phyloP scores from a whole-genome alignment of 2,113 vertebrate genomes.

The Halichoeres trimaculatus region DNA sequence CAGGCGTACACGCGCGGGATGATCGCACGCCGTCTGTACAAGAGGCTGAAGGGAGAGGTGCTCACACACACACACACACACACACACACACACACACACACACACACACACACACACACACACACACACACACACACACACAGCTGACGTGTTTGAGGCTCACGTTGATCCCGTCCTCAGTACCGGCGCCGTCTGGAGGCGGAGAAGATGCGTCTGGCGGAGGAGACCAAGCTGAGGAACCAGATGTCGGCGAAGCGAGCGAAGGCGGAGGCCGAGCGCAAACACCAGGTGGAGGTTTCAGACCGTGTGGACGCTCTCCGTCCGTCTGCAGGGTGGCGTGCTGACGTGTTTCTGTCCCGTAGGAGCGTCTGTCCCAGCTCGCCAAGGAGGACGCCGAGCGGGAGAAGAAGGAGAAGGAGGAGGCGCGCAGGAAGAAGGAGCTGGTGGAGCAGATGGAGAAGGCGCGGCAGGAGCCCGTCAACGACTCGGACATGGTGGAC shows the following conservation, averaged over 20 bases:
- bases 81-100: neutral
- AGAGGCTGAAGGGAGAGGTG: conserved; percentile 92
- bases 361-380: conserved; percentile 93
- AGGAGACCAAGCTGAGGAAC: conserved; percentile 93
- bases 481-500: conserved; percentile 98
- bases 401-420: conserved; percentile 92
- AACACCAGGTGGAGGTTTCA: conserved; percentile 83
- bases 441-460: conserved; percentile 94
- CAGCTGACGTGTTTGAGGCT: too few species aligned
- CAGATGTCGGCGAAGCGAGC: conserved; percentile 98
- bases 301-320: too few species aligned
- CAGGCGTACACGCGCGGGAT: conserved; percentile 93
- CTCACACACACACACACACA: neutral
- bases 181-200: conserved; percentile 92
- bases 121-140: neutral
- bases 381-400: conserved; percentile 92
- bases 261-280: conserved; percentile 95
- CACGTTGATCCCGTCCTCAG: conserved; percentile 77
- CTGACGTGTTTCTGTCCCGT: neutral
- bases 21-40: conserved; percentile 93
- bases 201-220: conserved; percentile 92
- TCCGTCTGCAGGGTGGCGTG: too few species aligned
- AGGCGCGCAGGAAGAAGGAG: conserved; percentile 92
- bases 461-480: conserved; percentile 92
- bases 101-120: neutral